Evolutionary conservation across 2,797 vertebrate genomes (phyloP).

Genomic region (Enteromius mattozi): DNA sequence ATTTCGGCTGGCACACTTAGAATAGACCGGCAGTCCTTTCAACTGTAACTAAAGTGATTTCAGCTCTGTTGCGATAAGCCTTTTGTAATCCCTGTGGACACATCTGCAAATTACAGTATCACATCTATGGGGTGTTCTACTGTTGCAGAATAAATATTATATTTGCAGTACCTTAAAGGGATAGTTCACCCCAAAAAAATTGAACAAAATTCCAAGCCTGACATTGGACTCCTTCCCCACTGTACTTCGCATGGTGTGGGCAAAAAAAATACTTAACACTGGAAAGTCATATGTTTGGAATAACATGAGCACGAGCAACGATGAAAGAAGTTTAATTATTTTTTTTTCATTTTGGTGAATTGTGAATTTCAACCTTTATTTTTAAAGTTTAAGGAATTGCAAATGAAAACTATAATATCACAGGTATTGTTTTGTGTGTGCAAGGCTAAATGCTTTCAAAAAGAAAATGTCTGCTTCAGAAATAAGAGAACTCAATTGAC

Average conservation of each 20-base stretch:
- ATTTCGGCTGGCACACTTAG: slow-evolving; percentile 31
- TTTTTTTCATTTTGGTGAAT: background rate
- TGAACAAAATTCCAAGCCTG: background rate
- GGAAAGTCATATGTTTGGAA: background rate
- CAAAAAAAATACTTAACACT: background rate
- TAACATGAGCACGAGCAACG: slow-evolving; percentile 29
- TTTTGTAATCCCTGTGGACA: slow-evolving; percentile 34
- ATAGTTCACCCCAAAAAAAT: background rate
- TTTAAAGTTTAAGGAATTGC: slow-evolving; percentile 36
- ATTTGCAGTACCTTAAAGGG: slow-evolving; percentile 12
- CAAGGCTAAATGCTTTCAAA: slow-evolving; percentile 69
- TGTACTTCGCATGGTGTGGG: background rate
- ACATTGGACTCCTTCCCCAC: background rate
- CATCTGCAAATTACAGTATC: slow-evolving; percentile 46
- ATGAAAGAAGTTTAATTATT: background rate
- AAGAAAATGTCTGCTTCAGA: slow-evolving; percentile 78
- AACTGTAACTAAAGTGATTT: slow-evolving; percentile 43
- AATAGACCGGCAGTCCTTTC: slow-evolving; percentile 22
- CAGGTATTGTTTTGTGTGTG: slow-evolving; percentile 56
- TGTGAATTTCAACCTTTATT: slow-evolving; percentile 8
- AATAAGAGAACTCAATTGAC: slow-evolving; percentile 78
- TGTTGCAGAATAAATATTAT: slow-evolving; percentile 27
- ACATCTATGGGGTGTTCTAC: slow-evolving; percentile 15
- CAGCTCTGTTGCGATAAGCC: background rate
- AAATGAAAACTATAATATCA: slow-evolving; percentile 11